phyloP scores from a whole-genome alignment of 1,140 invertebrate species.

The Laupala kohalensis region DNA sequence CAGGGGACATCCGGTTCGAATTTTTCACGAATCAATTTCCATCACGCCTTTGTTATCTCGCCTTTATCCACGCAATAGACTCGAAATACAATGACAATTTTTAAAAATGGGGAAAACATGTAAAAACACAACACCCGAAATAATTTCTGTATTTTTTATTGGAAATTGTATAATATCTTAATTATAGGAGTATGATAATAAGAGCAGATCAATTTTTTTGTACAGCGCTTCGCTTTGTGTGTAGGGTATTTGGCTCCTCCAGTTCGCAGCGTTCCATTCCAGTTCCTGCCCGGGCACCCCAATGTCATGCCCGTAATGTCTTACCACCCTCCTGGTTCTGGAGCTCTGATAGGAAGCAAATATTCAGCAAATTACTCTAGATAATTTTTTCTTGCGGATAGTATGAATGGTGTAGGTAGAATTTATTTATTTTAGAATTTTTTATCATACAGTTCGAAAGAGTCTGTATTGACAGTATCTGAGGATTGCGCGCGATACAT shows the following conservation, averaged over 20 bases:
- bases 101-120: too few relatives aligned
- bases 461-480: background rate
- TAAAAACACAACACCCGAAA: too few relatives aligned
- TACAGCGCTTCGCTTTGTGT: background rate
- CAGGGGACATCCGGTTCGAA: too few relatives aligned
- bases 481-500: background rate
- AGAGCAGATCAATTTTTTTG: too few relatives aligned
- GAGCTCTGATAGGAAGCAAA: background rate
- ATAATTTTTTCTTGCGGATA: too few relatives aligned
- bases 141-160: too few relatives aligned
- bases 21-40: too few relatives aligned
- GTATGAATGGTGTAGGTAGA: background rate
- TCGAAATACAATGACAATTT: too few relatives aligned
- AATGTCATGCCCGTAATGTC: background rate
- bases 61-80: too few relatives aligned
- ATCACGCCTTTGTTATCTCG: too few relatives aligned
- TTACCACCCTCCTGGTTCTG: background rate
- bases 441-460: background rate
- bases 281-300: background rate
- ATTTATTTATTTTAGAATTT: background rate
- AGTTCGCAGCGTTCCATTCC: background rate
- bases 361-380: background rate
- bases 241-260: background rate
- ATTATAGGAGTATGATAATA: too few relatives aligned
- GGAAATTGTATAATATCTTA: too few relatives aligned